Conservation (phyloP, 2,797 vertebrate genomes). For the Notamacropus eugenii region DNA sequence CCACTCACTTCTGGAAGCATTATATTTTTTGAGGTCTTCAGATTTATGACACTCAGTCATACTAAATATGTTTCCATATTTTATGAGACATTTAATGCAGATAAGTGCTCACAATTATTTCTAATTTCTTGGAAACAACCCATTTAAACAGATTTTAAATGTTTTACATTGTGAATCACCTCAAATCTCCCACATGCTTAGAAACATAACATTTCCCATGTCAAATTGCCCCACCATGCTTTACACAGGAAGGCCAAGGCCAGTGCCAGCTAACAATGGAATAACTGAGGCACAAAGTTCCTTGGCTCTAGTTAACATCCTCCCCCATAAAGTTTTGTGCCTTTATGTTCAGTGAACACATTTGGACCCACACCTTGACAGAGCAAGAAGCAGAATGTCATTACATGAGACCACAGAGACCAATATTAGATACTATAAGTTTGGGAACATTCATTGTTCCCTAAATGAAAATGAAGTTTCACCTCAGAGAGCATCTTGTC, state of each 20-base stretch:
- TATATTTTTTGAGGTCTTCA: conserved; percentile 10
- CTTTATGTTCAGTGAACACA: not conserved
- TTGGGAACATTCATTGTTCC: not conserved
- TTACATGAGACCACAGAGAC: not conserved
- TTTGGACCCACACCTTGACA: not conserved
- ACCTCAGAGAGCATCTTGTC: not conserved
- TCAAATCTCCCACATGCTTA: not conserved
- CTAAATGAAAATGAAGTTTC: not conserved
- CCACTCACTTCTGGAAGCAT: not conserved
- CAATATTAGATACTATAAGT: not conserved
- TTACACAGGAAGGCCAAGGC: not conserved
- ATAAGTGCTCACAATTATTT: not conserved
- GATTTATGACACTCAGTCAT: not conserved
- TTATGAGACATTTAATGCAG: not conserved
- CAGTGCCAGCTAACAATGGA: not conserved
- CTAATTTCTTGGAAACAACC: not conserved
- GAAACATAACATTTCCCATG: not conserved
- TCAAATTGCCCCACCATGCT: not conserved
- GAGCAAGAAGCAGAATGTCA: not conserved
- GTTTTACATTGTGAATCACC: not conserved
- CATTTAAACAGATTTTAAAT: not conserved
- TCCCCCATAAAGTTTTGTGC: conserved; percentile 9
- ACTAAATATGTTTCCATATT: not conserved
- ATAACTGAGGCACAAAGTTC: not conserved
- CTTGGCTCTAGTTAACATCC: not conserved